Evolutionary conservation across 2,113 vertebrate genomes (phyloP).

Genomic region (Pteruthius melanotis): DNA sequence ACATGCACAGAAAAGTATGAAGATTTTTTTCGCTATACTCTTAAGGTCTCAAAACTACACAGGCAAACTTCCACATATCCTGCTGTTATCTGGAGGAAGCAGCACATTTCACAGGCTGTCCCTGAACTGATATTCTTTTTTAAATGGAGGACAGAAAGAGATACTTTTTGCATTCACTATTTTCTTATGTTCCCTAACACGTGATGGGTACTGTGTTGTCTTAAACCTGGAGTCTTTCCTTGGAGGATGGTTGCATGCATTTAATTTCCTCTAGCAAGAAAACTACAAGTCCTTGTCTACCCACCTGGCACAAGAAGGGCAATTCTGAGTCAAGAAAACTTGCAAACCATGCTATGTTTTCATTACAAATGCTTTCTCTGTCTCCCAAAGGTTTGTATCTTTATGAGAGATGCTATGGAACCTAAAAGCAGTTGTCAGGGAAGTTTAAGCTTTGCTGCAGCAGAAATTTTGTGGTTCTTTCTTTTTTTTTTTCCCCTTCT

Average conservation of each 20-base stretch:
- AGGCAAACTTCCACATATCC: not conserved
- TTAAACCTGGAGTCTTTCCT: not conserved
- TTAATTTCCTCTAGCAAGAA: not conserved
- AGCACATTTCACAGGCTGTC: not conserved
- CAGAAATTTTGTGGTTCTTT: not conserved
- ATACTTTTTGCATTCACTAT: not conserved
- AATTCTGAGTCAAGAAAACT: not conserved
- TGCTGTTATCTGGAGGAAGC: not conserved
- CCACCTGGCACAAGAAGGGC: not conserved
- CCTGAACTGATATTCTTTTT: not conserved
- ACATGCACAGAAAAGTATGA: not conserved
- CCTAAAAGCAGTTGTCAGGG: not conserved
- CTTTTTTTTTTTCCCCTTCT: no score
- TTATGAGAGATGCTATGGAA: not conserved
- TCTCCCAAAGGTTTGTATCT: not conserved
- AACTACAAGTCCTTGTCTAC: not conserved
- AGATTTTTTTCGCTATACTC: not conserved
- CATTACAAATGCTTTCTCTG: not conserved
- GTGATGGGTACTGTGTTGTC: not conserved
- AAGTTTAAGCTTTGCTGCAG: not conserved
- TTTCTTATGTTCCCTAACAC: not conserved
- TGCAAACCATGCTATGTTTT: not conserved
- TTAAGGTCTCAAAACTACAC: not conserved
- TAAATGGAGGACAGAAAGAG: not conserved
- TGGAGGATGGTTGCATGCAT: not conserved